Evolutionary conservation across 2,888 invertebrate genomes (phyloP).

Genomic region (Rhopalosiphum nymphaeae): DNA sequence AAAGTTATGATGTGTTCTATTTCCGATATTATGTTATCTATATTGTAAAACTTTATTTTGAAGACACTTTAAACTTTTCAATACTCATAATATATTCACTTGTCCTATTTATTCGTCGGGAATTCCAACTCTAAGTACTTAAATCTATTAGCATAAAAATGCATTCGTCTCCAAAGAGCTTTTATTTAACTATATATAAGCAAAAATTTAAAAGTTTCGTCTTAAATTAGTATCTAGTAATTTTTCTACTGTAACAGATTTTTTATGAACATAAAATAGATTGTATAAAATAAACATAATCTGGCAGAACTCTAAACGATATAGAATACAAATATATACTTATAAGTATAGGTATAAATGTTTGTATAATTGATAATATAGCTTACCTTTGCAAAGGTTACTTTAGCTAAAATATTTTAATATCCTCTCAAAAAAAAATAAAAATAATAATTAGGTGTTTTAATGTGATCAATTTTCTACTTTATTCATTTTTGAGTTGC

Average conservation of each 20-base stretch:
- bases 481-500: background rate
- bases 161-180: conserved; percentile 11
- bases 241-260: background rate
- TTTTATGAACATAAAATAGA: background rate
- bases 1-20: background rate
- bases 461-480: background rate
- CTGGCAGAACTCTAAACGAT: background rate
- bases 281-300: background rate
- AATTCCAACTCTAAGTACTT: background rate
- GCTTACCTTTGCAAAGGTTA: background rate
- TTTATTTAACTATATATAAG: background rate
- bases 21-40: background rate
- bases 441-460: background rate
- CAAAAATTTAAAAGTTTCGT: background rate
- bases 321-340: background rate
- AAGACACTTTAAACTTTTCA: background rate
- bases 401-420: background rate
- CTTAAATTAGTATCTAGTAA: background rate
- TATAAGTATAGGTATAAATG: background rate
- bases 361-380: background rate
- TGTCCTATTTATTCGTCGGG: background rate
- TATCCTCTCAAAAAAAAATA: background rate
- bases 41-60: background rate
- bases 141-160: conserved; percentile 7
- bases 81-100: conserved; percentile 1